These are phyloP conservation scores for Grapholita molesta DNA, from an alignment of 1,140 invertebrate species.

Conservation along the genomic window DNA sequence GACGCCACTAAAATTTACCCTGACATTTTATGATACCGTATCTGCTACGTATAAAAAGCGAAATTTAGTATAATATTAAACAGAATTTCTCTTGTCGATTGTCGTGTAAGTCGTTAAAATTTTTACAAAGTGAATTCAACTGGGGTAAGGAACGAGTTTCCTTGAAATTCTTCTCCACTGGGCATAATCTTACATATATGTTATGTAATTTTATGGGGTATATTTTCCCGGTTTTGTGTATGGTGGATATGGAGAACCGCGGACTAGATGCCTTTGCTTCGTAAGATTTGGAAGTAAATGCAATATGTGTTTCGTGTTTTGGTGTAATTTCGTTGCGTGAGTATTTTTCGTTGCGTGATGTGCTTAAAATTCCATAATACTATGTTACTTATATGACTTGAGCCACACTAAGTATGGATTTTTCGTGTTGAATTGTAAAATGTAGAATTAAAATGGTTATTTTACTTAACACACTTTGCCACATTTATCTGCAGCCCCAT, in stretches of 20 bases:
- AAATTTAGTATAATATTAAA: neutral
- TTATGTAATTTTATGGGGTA: neutral
- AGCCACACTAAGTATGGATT: too few relatives aligned
- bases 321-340: neutral
- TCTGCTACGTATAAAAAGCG: neutral
- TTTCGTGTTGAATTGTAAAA: too few relatives aligned
- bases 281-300: neutral
- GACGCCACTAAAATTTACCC: slow-evolving; percentile 4
- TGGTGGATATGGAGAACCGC: neutral
- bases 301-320: slow-evolving; percentile 1
- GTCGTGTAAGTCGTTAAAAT: neutral
- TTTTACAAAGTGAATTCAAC: slow-evolving; percentile 17
- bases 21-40: slow-evolving; percentile 10
- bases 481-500: too few relatives aligned
- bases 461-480: too few relatives aligned
- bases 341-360: too few relatives aligned
- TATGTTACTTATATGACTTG: too few relatives aligned
- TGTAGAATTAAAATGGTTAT: too few relatives aligned
- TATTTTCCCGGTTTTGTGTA: neutral
- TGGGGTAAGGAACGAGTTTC: slow-evolving; percentile 9
- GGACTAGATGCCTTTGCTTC: neutral
- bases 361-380: too few relatives aligned
- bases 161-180: slow-evolving; percentile 18
- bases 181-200: neutral
- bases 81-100: slow-evolving; percentile 16